Percentiles rank a stretch among this genome's conserved stretches.
Conservation (phyloP, 30 jellyfish, hydroid and myxozoan genomes). For the Catostylus mosaicus region DNA sequence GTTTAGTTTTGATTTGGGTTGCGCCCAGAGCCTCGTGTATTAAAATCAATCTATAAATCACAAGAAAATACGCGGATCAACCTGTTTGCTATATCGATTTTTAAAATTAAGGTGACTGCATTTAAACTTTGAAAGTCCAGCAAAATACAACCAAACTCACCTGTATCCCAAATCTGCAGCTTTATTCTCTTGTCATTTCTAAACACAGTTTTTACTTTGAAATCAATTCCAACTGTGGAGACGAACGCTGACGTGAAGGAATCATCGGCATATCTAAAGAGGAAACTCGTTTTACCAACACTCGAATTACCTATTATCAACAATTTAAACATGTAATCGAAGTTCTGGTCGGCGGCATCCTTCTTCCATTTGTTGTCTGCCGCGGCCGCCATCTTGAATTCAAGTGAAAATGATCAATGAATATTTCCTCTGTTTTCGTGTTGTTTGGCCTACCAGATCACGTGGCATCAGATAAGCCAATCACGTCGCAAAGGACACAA, state of each 20-base stretch:
- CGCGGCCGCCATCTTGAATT: conserved; percentile 90
- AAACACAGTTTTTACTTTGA: conserved; percentile 94
- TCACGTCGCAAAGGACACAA: not conserved
- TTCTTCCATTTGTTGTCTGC: conserved; percentile 92
- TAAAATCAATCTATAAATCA: not conserved
- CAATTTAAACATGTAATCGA: conserved; percentile 95
- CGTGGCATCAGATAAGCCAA: conserved; percentile 30
- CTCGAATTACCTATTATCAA: conserved; percentile 93
- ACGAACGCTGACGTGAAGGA: conserved; percentile 98
- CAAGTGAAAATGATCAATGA: conserved; percentile 44
- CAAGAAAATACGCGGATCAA: not conserved
- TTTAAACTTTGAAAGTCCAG: too few species aligned
- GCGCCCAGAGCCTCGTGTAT: too few species aligned
- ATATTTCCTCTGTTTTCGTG: conserved; percentile 25
- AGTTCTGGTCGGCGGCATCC: conserved; percentile 99
- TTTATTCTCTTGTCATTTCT: conserved; percentile 94
- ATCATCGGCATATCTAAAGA: conserved; percentile 95
- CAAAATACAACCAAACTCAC: conserved; percentile 51
- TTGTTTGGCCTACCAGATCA: conserved; percentile 31
- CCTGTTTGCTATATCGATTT: not conserved
- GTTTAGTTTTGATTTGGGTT: not conserved
- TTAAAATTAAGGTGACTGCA: too few species aligned
- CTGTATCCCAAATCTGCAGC: conserved; percentile 99
- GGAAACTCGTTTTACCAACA: conserved; percentile 97
- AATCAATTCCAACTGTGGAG: conserved; percentile 97